phyloP scores from a whole-genome alignment of 2,888 invertebrate species.

The Drosophila picticornis region DNA sequence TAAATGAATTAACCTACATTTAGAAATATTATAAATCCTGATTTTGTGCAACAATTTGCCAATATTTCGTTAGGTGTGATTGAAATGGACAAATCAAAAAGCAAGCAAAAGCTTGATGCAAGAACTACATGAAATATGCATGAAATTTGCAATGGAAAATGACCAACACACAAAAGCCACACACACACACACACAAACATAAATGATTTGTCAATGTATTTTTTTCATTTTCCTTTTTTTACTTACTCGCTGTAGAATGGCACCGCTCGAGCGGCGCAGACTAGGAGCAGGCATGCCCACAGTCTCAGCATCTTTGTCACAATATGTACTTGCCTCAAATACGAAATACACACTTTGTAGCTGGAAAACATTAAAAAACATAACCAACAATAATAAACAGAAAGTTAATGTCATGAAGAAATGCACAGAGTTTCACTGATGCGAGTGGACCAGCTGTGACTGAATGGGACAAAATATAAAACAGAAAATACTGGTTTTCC shows the following conservation, averaged over 20 bases:
- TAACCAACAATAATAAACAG: slow-evolving; percentile 28
- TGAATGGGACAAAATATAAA: slow-evolving; percentile 23
- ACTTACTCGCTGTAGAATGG: slow-evolving; percentile 77
- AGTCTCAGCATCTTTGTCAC: slow-evolving; percentile 59
- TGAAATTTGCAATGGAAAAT: slow-evolving; percentile 27
- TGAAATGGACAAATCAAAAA: neutral
- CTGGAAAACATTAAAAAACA: slow-evolving; percentile 23
- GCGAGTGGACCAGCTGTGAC: slow-evolving; percentile 56
- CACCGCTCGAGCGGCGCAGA: slow-evolving; percentile 53
- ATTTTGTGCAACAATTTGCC: neutral
- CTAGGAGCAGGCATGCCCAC: slow-evolving; percentile 67
- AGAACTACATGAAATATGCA: slow-evolving; percentile 36
- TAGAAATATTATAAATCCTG: neutral
- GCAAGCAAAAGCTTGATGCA: neutral
- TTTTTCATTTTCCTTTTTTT: slow-evolving; percentile 1
- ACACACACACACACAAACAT: slow-evolving; percentile 40
- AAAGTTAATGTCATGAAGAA: slow-evolving; percentile 42
- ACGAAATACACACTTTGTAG: slow-evolving; percentile 24
- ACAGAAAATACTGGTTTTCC: slow-evolving; percentile 69
- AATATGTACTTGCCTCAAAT: slow-evolving; percentile 25
- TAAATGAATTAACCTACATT: neutral
- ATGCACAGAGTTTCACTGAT: slow-evolving; percentile 54
- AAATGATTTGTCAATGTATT: slow-evolving; percentile 8
- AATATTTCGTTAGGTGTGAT: neutral
- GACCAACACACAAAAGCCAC: slow-evolving; percentile 32